Base-by-base conservation (phyloP, 2,797 vertebrate genomes). In the Corythornis leucogaster region DNA sequence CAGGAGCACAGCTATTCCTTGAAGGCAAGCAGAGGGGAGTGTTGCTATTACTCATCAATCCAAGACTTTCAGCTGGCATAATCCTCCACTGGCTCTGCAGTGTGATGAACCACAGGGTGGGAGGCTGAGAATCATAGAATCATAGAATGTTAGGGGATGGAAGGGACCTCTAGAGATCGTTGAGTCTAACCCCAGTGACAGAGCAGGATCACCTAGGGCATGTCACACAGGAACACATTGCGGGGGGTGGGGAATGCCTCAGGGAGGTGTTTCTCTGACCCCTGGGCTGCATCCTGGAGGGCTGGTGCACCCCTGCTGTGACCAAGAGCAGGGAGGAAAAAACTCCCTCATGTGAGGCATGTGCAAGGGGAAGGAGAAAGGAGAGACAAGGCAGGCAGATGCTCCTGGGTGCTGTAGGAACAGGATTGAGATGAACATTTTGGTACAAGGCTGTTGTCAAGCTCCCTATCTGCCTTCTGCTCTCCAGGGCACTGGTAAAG, bases 1-100 rank as follows among this genome's bases (percentile, higher is more conserved):
- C 90, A 93, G 9, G 55, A 70, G 48, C 87, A 53, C 69, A 87
- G 89, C 85, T 70, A 5, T 96, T 96, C 81, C 85, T 95, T 57
- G 71, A 93, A 92, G 87, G 93, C 76, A 1, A 76, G 71, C 0
- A 0, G 79, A 77, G 80, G 67, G 87, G 51, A 93, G 62, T 2
- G 0, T 54, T 46, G 75, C 89, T 94, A 8, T 94, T 94, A 85
- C 67, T 95, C 93, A 95, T 94, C 95, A 92, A 68, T 70, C 90
- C 58, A 40, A 92, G 93, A 77, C 58, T 87, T 93, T 87, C 89
- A 95, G 87, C 87, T 93, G 92, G 66, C 87, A 57, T 95, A 92
- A 94, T 92, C 92, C 91, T 71, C 73, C 0, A 0, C 74, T 38
- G 89, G 38, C 67, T 35, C 0, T 20, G 77, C 2, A 1, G 24